Evolutionary conservation across 2,888 invertebrate genomes (phyloP), one percentile per base, ranked within the genome.

Genomic region (Dexiosoma caninum): DNA sequence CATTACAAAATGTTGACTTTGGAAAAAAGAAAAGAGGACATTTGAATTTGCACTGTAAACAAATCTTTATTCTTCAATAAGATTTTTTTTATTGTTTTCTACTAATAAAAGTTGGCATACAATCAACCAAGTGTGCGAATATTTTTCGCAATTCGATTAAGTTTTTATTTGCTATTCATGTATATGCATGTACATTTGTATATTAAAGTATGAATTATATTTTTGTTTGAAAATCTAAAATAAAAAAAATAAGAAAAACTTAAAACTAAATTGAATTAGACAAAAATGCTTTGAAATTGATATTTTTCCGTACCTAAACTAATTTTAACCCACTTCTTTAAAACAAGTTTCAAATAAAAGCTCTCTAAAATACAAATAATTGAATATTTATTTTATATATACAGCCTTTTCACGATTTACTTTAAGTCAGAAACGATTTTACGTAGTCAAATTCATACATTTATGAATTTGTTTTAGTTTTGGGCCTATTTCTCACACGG

Each of bases 81-180:
- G n/a, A n/a, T n/a, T n/a, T n/a, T n/a, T n/a, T n/a, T n/a, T n/a
- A n/a, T n/a, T n/a, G n/a, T n/a, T n/a, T n/a, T n/a, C n/a, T n/a
- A n/a, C n/a, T n/a, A n/a, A n/a, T n/a, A n/a, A n/a, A n/a, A n/a
- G n/a, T n/a, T n/a, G n/a, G n/a, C n/a, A 27, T 3, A 27, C 27
- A 27, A 49, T 16, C 23, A 59, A 16, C 51, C 40, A 75, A 59
- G 32, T 67, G 51, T 59, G 59, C 49, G n/a, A 16, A 46, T 16
- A 35, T 51, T 55, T 83, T 86, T 87, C 86, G 87, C 86, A 86
- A 87, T 86, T 85, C 87, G 84, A 86, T 85, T 85, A 85, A 87
- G 85, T 84, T 85, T 86, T 85, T 49, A 49, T 60, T 55, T 44
- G 10, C 32, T 40, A 12, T 42, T 57, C 51, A 40, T 21, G 19